These are phyloP conservation scores for Drosophila anceps DNA, from an alignment of 2,888 invertebrate species.

Conservation along the genomic window DNA sequence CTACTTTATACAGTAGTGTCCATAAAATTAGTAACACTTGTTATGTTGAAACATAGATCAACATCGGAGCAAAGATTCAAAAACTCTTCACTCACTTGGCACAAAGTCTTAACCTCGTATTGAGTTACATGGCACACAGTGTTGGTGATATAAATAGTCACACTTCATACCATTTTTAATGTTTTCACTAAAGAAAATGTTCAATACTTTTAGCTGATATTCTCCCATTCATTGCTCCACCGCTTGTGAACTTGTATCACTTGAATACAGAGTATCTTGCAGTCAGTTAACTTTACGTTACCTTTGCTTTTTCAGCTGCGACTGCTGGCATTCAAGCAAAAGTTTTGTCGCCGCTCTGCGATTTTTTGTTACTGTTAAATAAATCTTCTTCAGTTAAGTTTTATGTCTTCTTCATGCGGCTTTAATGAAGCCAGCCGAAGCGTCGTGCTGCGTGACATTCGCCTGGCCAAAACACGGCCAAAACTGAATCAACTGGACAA, in stretches of 20 bases:
- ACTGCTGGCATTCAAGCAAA: slow-evolving; percentile 39
- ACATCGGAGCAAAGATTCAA: too few species aligned
- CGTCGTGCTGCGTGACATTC: slow-evolving; percentile 27
- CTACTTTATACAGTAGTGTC: too few species aligned
- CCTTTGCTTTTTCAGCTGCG: neutral
- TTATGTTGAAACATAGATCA: too few species aligned
- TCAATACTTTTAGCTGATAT: neutral
- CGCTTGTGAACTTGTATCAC: neutral
- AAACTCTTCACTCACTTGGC: too few species aligned
- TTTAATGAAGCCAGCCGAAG: slow-evolving; percentile 59
- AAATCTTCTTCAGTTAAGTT: slow-evolving; percentile 63
- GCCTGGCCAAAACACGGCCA: slow-evolving; percentile 34
- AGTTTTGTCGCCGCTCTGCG: slow-evolving; percentile 54
- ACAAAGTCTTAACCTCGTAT: too few species aligned
- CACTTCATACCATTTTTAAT: neutral
- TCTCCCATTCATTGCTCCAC: neutral
- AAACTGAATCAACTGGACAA: slow-evolving; percentile 9
- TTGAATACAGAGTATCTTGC: slow-evolving; percentile 4
- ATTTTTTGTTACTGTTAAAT: slow-evolving; percentile 66
- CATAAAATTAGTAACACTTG: too few species aligned
- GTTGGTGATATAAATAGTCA: neutral
- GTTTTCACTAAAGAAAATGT: too few species aligned
- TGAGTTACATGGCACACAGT: neutral
- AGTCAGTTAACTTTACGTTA: neutral
- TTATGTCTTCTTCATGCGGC: slow-evolving; percentile 67